Percentiles rank a stretch among this genome's conserved stretches.
Evolutionary conservation across 2,888 invertebrate species (phyloP).

Genomic region (Scaptomyza flava): DNA sequence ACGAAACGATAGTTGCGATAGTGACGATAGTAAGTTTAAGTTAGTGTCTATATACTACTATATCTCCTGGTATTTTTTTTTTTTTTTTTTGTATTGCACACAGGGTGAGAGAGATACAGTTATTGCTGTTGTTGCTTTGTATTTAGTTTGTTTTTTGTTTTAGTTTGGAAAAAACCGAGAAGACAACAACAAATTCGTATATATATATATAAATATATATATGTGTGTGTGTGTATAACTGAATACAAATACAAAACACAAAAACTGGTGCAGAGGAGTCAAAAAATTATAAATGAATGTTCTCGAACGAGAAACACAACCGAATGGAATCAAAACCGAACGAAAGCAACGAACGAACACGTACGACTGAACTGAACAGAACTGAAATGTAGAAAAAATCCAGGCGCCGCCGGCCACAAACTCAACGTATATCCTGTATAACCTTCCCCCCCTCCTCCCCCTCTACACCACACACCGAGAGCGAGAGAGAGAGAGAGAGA

Average conservation of each 20-base stretch:
- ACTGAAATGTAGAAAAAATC: slow-evolving; percentile 12
- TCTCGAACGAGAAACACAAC: slow-evolving; percentile 82
- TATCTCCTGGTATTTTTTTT: slow-evolving; percentile 35
- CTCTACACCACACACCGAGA: slow-evolving; percentile 1
- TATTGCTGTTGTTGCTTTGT: slow-evolving; percentile 33
- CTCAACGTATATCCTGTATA: slow-evolving; percentile 49
- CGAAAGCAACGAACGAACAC: slow-evolving; percentile 84
- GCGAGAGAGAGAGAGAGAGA: slow-evolving; percentile 11
- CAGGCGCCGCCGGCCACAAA: slow-evolving; percentile 44
- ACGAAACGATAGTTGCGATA: slow-evolving; percentile 49
- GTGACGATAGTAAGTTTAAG: slow-evolving; percentile 38
- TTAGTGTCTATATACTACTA: slow-evolving; percentile 8
- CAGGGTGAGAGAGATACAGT: slow-evolving; percentile 47
- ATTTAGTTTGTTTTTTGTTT: slow-evolving; percentile 8
- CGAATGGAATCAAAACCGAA: slow-evolving; percentile 83
- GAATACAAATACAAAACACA: slow-evolving; percentile 73
- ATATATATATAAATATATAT: neutral
- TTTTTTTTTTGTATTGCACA: slow-evolving; percentile 55
- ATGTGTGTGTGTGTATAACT: slow-evolving; percentile 49
- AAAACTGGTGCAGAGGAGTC: slow-evolving; percentile 83
- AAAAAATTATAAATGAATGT: slow-evolving; percentile 84
- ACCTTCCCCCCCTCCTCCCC: slow-evolving; percentile 15
- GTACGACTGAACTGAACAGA: slow-evolving; percentile 78
- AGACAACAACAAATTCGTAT: slow-evolving; percentile 80
- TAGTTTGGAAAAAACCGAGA: slow-evolving; percentile 79